Conservation (phyloP, 2,888 invertebrate genomes). For the Watsonalla binaria region DNA sequence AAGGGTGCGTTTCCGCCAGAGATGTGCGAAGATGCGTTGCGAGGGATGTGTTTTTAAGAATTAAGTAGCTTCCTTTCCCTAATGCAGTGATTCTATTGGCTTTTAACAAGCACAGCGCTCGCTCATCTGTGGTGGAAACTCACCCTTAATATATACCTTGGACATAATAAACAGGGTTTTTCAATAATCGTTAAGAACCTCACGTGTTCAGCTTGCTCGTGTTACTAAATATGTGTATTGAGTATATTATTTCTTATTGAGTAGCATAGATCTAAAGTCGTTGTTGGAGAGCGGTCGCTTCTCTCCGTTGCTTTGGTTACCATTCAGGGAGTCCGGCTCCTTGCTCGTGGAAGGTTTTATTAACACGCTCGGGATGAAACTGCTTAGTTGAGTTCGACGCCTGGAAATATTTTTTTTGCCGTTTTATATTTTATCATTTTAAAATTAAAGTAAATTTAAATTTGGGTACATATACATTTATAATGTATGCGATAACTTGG, state of each 20-base stretch:
- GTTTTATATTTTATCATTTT: background rate
- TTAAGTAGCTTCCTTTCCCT: too few species aligned
- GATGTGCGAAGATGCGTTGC: too few species aligned
- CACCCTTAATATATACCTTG: too few species aligned
- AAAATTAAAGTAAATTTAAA: background rate
- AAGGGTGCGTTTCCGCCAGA: too few species aligned
- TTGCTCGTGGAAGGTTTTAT: slow-evolving; percentile 53
- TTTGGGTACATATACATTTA: background rate
- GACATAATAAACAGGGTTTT: too few species aligned
- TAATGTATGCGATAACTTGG: too few species aligned
- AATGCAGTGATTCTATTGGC: too few species aligned
- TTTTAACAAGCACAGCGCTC: too few species aligned
- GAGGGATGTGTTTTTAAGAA: too few species aligned
- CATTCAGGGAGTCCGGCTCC: slow-evolving; percentile 22
- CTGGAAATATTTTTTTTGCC: slow-evolving; percentile 24
- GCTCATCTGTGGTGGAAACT: too few species aligned
- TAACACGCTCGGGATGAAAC: slow-evolving; percentile 67
- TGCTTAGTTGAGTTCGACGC: slow-evolving; percentile 68
- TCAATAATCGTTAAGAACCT: too few species aligned
- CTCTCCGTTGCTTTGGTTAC: slow-evolving; percentile 25
- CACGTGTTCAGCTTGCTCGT: too few species aligned
- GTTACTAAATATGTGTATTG: background rate
- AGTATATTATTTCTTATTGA: slow-evolving; percentile 41
- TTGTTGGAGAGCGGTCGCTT: slow-evolving; percentile 66
- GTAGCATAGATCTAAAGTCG: slow-evolving; percentile 77